Conservation (phyloP, 2,113 vertebrate genomes). For the Rhinolophus ferrumequinum region DNA sequence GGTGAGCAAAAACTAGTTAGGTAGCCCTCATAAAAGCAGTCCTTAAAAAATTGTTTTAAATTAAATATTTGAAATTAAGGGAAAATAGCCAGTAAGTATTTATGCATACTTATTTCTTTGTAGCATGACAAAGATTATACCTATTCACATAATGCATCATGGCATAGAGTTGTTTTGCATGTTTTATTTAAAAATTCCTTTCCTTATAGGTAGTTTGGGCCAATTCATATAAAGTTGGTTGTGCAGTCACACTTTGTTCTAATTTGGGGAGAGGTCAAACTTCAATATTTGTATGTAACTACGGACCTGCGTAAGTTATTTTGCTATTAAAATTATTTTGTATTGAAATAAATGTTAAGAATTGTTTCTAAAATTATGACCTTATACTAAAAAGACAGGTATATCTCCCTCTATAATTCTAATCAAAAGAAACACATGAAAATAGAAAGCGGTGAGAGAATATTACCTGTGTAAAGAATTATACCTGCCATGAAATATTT, state of each 20-base stretch:
- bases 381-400: background rate
- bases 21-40: background rate
- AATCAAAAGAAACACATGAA: background rate
- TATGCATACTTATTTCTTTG: background rate
- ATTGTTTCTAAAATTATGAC: background rate
- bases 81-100: background rate
- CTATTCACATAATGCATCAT: background rate
- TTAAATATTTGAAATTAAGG: background rate
- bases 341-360: background rate
- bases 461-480: background rate
- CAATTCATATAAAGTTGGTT: constrained; percentile 77
- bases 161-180: background rate
- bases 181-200: constrained; percentile 44
- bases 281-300: constrained; percentile 77
- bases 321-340: constrained; percentile 36
- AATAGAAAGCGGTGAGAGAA: constrained; percentile 2
- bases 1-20: background rate
- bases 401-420: background rate
- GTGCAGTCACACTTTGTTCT: constrained; percentile 65
- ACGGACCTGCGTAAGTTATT: constrained; percentile 78
- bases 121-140: background rate
- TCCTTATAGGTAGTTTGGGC: constrained; percentile 81
- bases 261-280: accelerated
- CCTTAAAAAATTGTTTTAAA: constrained; percentile 41
- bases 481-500: background rate